Evolutionary conservation across 2,888 invertebrate genomes (phyloP).

Genomic region (Drymonia ruficornis): DNA sequence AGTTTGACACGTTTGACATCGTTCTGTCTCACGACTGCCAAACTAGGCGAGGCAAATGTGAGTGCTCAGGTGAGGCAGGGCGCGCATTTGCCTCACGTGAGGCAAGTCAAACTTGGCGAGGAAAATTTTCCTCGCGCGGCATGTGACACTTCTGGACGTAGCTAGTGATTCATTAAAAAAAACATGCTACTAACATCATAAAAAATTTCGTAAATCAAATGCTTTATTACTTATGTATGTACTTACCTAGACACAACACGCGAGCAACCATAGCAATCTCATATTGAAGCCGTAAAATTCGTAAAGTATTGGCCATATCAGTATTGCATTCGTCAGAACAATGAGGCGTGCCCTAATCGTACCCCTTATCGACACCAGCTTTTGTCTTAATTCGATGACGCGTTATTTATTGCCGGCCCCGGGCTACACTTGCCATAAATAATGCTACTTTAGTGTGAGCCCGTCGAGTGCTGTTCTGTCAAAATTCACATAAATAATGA

Average conservation of each 20-base stretch:
- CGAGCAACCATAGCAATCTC: slow-evolving; percentile 52
- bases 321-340: slow-evolving; percentile 70
- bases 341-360: slow-evolving; percentile 72
- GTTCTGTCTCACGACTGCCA: no score
- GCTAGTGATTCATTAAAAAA: no score
- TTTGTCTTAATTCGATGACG: slow-evolving; percentile 81
- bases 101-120: no score
- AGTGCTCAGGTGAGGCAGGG: no score
- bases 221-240: no score
- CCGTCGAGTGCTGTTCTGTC: slow-evolving; percentile 65
- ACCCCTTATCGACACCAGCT: slow-evolving; percentile 70
- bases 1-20: no score
- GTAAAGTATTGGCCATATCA: slow-evolving; percentile 71
- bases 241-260: neutral
- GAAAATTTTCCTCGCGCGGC: no score
- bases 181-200: no score
- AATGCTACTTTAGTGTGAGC: slow-evolving; percentile 71
- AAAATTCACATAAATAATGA: slow-evolving; percentile 83
- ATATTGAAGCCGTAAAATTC: slow-evolving; percentile 68
- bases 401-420: slow-evolving; percentile 70
- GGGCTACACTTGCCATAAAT: slow-evolving; percentile 73
- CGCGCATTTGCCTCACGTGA: no score
- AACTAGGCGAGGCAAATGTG: no score
- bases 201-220: no score
- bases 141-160: no score